These are phyloP conservation scores for Petrophora chlorosata DNA, from an alignment of 2,888 invertebrate species.

Conservation along the genomic window DNA sequence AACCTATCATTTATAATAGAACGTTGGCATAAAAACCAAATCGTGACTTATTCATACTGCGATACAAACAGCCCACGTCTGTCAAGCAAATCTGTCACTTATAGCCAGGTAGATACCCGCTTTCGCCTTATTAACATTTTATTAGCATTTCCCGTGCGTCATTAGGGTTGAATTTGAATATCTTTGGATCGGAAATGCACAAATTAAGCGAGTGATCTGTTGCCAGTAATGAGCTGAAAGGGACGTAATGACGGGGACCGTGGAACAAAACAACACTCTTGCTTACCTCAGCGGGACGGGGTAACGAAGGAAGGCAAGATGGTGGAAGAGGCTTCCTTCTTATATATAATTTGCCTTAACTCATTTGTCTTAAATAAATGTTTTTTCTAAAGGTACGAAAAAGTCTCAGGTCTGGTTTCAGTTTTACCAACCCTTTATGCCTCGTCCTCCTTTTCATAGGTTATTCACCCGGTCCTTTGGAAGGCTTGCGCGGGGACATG, in stretches of 20 bases:
- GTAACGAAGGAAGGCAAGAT: conserved; percentile 54
- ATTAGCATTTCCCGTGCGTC: conserved; percentile 81
- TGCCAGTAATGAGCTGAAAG: conserved; percentile 79
- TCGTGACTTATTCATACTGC: conserved; percentile 80
- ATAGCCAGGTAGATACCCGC: conserved; percentile 70
- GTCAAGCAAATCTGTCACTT: conserved; percentile 84
- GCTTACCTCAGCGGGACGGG: conserved; percentile 71
- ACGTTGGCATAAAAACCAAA: conserved; percentile 59
- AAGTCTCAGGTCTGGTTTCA: too few relatives aligned
- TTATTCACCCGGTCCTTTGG: too few relatives aligned
- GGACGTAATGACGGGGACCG: conserved; percentile 75
- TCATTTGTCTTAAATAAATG: background rate
- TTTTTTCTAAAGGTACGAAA: too few relatives aligned
- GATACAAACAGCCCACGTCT: conserved; percentile 73
- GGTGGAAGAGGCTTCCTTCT: conserved; percentile 52
- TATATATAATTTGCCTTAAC: background rate
- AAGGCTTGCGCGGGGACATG: too few relatives aligned
- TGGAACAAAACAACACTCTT: conserved; percentile 78
- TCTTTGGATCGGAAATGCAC: conserved; percentile 82
- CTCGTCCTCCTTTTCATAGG: too few relatives aligned
- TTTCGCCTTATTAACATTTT: conserved; percentile 81
- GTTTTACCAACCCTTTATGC: too few relatives aligned
- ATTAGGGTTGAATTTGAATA: conserved; percentile 83
- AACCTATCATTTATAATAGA: conserved; percentile 37
- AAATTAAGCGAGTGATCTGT: conserved; percentile 83